Percentiles rank a stretch among this genome's conserved stretches.
Evolutionary conservation across 2,888 invertebrate genomes (phyloP).

Genomic region (Amorpha juglandis): DNA sequence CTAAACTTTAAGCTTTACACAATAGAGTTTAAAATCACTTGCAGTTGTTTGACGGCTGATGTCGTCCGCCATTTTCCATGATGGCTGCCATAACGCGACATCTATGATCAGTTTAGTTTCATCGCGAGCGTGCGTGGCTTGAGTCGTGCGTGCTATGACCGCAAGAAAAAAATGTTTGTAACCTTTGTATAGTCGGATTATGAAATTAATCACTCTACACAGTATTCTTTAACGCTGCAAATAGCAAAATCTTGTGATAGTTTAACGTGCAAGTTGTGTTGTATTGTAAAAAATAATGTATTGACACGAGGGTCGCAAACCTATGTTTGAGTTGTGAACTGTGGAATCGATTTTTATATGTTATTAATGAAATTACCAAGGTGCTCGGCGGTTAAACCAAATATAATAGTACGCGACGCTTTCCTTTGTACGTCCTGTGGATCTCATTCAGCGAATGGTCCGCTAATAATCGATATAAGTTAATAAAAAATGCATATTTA

Average conservation of each 20-base stretch:
- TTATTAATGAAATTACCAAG: conserved; percentile 83
- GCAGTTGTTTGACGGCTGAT: conserved; percentile 62
- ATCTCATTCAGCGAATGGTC: conserved; percentile 46
- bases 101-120: conserved; percentile 78
- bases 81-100: conserved; percentile 77
- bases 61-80: conserved; percentile 76
- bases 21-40: conserved; percentile 48
- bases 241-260: conserved; percentile 41
- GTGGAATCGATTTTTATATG: conserved; percentile 83
- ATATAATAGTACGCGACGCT: conserved; percentile 58
- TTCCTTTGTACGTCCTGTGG: conserved; percentile 50
- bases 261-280: conserved; percentile 36
- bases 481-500: conserved; percentile 83
- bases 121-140: conserved; percentile 67
- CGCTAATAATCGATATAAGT: conserved; percentile 73
- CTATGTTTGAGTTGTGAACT: conserved; percentile 78
- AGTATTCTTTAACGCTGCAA: conserved; percentile 47
- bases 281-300: conserved; percentile 68
- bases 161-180: conserved; percentile 61
- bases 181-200: conserved; percentile 72
- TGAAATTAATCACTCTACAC: conserved; percentile 59
- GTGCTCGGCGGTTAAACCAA: conserved; percentile 75
- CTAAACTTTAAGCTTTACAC: fast-evolving
- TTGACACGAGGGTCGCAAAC: conserved; percentile 74
- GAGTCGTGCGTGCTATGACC: conserved; percentile 54